These are phyloP conservation scores for Cheilosia impressa DNA, from an alignment of 2,888 invertebrate genomes.

Conservation along the genomic window DNA sequence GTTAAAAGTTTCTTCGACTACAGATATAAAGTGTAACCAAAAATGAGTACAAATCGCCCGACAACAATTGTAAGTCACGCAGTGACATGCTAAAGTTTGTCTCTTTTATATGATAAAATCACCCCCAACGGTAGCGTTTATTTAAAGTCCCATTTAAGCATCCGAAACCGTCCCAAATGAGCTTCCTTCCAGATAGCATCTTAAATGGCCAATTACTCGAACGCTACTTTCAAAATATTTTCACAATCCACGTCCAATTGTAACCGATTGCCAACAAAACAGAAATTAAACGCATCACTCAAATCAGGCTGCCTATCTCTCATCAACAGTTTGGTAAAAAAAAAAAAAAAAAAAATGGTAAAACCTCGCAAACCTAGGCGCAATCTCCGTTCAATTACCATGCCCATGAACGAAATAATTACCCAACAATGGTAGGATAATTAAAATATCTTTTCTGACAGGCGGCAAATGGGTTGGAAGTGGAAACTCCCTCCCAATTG, in stretches of 20 bases:
- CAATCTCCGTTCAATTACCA: slow-evolving; percentile 69
- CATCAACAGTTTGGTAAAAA: slow-evolving; percentile 15
- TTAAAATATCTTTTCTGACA: slow-evolving; percentile 74
- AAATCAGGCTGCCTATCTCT: slow-evolving; percentile 40
- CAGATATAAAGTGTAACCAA: too few relatives aligned
- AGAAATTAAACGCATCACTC: slow-evolving; percentile 62
- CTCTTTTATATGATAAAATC: neutral
- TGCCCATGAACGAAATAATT: slow-evolving; percentile 71
- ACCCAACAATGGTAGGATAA: slow-evolving; percentile 74
- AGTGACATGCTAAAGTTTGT: too few relatives aligned
- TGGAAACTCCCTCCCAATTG: slow-evolving; percentile 40
- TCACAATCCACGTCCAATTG: slow-evolving; percentile 67
- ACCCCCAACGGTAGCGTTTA: slow-evolving; percentile 37
- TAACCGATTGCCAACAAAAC: slow-evolving; percentile 42
- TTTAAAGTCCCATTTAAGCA: slow-evolving; percentile 50
- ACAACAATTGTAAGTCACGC: too few relatives aligned
- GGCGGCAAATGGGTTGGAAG: slow-evolving; percentile 70
- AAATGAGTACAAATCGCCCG: too few relatives aligned
- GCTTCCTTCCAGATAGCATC: slow-evolving; percentile 54
- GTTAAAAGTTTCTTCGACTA: too few relatives aligned
- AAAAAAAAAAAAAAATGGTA: neutral
- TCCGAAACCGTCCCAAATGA: slow-evolving; percentile 11
- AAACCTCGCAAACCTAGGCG: slow-evolving; percentile 45
- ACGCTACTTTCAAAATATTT: slow-evolving; percentile 58
- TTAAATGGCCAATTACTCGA: slow-evolving; percentile 54